Base-by-base conservation (phyloP, 2,113 vertebrate species). In the Daboia siamensis region DNA sequence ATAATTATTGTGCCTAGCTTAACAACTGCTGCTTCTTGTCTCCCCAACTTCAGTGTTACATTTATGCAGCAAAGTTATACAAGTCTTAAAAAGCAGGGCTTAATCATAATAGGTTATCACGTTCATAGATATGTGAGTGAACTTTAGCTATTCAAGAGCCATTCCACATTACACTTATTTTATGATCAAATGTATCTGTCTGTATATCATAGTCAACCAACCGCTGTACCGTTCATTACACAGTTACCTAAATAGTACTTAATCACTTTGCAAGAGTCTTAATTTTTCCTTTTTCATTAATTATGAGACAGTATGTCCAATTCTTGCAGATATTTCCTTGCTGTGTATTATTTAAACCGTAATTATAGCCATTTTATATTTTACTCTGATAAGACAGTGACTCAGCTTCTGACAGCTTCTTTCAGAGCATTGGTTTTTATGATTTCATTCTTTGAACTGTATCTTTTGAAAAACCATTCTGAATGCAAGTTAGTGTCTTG, bases 341-440 rank as follows among this genome's bases (percentile, higher is more conserved):
- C 54, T 33, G 29, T 90, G 26, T 33, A 54, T n/a, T 51, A 80
- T 64, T 48, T 44, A 89, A 64, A 64, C 10, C 5, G 23, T 56
- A n/a, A 89, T 59, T 89, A 90, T 69, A 90, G 21, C 89, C 89
- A 90, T 90, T 48, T 64, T 61, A 64, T 56, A 56, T 89, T 59
- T 12, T 59, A 33, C 89, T 90, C 33, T 64, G 59, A 51, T 51
- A 90, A 52, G 89, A 90, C 59, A 69, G 12, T 51, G 46, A 20
- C 13, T 90, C 24, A n/a, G 23, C 64, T 46, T 90, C 44, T 64
- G 20, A 51, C 55, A 90, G 10, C 29, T 69, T 90, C 89, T 52
- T 90, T 59, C 89, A 21, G 26, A 64, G 29, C 89, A 21, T 64
- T 51, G 89, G 24, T 59, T 64, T 69, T 69, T 48, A 90, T 48